phyloP scores from a whole-genome alignment of 2,888 invertebrate genomes.

The Yponomeuta cagnagella region DNA sequence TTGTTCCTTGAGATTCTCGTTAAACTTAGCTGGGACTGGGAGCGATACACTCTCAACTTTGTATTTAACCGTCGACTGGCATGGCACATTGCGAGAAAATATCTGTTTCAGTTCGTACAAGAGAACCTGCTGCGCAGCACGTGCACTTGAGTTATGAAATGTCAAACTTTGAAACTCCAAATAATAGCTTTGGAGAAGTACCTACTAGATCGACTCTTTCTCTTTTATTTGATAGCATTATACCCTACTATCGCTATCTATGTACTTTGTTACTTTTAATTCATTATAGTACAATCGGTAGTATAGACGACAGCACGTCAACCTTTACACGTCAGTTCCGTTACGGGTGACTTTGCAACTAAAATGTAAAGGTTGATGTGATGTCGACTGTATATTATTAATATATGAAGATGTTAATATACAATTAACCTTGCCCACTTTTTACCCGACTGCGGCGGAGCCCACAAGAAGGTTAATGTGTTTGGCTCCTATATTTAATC shows the following conservation, averaged over 20 bases:
- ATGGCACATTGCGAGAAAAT: conserved; percentile 9
- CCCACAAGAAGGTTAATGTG: too few species aligned
- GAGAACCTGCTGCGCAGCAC: conserved; percentile 5
- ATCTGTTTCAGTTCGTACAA: conserved; percentile 11
- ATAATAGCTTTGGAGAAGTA: conserved; percentile 10
- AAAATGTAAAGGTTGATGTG: too few species aligned
- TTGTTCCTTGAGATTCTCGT: neutral
- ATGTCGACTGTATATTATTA: too few species aligned
- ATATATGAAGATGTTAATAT: too few species aligned
- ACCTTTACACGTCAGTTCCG: too few species aligned
- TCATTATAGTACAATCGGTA: neutral
- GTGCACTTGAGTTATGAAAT: conserved; percentile 14
- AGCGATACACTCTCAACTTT: conserved; percentile 3
- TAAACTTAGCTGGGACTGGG: neutral
- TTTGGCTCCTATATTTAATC: too few species aligned
- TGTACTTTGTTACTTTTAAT: too few species aligned
- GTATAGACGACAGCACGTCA: too few species aligned
- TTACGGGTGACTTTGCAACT: too few species aligned
- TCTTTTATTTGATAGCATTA: neutral
- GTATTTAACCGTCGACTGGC: conserved; percentile 11
- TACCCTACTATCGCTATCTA: too few species aligned
- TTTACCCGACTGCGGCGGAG: too few species aligned
- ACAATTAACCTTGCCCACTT: too few species aligned
- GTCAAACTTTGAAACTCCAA: conserved; percentile 14
- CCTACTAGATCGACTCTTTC: neutral